These are phyloP conservation scores for Mimumesa dahlbomi DNA, from an alignment of 2,888 invertebrate genomes.

Conservation along the genomic window DNA sequence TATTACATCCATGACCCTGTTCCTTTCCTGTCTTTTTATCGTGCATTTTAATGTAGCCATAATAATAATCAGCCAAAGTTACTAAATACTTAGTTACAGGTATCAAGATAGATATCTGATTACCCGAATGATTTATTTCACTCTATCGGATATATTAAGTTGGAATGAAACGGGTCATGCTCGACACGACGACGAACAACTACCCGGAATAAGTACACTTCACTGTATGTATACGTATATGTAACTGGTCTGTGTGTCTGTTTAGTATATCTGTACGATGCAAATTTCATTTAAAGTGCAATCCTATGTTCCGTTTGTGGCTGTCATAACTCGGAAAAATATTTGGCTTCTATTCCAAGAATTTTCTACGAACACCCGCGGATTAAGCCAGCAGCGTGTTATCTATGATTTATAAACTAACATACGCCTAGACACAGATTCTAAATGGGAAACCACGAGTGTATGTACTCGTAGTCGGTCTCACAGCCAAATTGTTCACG, in stretches of 20 bases:
- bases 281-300: too few species aligned
- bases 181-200: neutral
- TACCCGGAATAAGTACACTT: neutral
- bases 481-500: too few species aligned
- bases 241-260: too few species aligned
- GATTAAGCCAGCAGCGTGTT: too few species aligned
- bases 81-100: constrained; percentile 38
- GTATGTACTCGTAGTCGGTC: too few species aligned
- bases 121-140: constrained; percentile 35
- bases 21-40: constrained; percentile 8
- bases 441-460: too few species aligned
- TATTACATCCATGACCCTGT: neutral
- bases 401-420: too few species aligned
- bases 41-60: constrained; percentile 23
- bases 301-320: neutral
- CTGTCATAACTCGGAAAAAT: too few species aligned
- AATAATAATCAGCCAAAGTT: constrained; percentile 34
- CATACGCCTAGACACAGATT: too few species aligned
- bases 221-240: neutral
- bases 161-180: constrained; percentile 29
- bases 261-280: too few species aligned
- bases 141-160: constrained; percentile 24
- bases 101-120: constrained; percentile 42
- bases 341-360: too few species aligned
- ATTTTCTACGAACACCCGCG: too few species aligned